Conservation (phyloP, 2,797 vertebrate genomes). For the Sylvia borin region DNA sequence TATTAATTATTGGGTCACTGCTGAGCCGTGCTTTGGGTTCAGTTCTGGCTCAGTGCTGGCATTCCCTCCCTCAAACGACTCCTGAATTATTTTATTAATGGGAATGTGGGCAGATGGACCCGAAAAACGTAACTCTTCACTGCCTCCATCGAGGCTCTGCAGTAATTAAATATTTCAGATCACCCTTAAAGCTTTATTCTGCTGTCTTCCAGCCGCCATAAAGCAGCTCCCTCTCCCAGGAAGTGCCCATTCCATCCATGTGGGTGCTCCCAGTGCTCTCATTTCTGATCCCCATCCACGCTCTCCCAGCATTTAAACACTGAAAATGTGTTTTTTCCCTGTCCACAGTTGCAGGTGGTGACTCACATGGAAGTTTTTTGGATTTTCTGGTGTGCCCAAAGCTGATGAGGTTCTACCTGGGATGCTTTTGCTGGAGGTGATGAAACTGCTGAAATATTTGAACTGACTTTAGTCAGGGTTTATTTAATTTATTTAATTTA, state of each 20-base stretch:
- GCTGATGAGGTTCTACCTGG: fast-evolving
- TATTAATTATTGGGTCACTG: conserved; percentile 19
- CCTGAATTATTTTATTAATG: conserved; percentile 33
- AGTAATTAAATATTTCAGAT: conserved; percentile 27
- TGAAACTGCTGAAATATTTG: neutral
- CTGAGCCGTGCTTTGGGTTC: neutral
- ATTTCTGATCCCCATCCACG: neutral
- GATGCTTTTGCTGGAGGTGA: neutral
- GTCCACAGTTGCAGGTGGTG: fast-evolving
- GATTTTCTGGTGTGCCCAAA: neutral
- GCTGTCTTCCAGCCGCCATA: neutral
- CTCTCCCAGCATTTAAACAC: neutral
- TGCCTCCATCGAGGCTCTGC: neutral
- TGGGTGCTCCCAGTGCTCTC: neutral
- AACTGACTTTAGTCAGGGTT: neutral
- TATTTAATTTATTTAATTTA: too few relatives aligned
- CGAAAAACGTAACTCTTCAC: neutral
- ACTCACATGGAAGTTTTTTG: neutral
- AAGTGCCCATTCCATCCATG: fast-evolving
- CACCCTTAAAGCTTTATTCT: neutral
- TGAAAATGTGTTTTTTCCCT: fast-evolving
- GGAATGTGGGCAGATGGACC: conserved; percentile 25
- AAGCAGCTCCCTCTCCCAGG: neutral
- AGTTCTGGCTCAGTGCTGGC: neutral
- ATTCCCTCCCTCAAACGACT: neutral